A percentile compares a stretch with the other conserved stretches of the same genome.
phyloP scores from a whole-genome alignment of 1,140 invertebrate genomes.

The Pseudomyrmex flavicornis region DNA sequence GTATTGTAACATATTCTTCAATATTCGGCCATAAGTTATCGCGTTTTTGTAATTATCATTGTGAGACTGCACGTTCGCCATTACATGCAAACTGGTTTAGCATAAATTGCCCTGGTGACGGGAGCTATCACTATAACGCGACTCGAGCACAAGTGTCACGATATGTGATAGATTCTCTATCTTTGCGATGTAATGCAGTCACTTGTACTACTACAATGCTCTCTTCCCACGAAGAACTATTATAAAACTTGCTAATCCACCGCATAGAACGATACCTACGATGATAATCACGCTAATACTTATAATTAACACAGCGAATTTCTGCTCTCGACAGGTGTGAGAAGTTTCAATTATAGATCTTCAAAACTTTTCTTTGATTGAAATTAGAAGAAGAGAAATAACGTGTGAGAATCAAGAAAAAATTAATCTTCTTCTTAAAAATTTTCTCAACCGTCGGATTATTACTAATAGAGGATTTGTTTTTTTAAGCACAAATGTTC shows the following conservation, averaged over 20 bases:
- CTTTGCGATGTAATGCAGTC: conserved; percentile 71
- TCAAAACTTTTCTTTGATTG: not conserved
- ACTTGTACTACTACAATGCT: conserved; percentile 66
- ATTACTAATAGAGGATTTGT: not conserved
- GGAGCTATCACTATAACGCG: not conserved
- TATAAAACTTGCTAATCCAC: conserved; percentile 67
- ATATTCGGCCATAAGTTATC: conserved; percentile 69
- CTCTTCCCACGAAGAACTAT: conserved; percentile 51
- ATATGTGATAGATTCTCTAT: conserved; percentile 74
- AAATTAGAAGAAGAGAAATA: not conserved
- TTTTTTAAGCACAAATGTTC: not conserved
- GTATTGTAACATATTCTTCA: conserved; percentile 72
- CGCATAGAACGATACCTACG: conserved; percentile 45
- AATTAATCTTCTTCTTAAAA: too few relatives aligned
- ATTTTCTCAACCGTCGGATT: too few relatives aligned
- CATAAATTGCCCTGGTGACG: not conserved
- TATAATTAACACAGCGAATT: not conserved
- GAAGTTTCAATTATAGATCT: not conserved
- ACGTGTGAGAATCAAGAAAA: not conserved
- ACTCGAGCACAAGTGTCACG: conserved; percentile 66
- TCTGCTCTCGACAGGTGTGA: not conserved
- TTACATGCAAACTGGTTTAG: conserved; percentile 45
- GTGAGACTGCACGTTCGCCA: conserved; percentile 23
- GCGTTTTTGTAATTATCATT: conserved; percentile 71
- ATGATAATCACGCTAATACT: conserved; percentile 46